Percentiles rank a stretch among this genome's conserved stretches.
These are phyloP conservation scores for Junonia oenone DNA, from an alignment of 2,888 invertebrate species.

Conservation along the genomic window DNA sequence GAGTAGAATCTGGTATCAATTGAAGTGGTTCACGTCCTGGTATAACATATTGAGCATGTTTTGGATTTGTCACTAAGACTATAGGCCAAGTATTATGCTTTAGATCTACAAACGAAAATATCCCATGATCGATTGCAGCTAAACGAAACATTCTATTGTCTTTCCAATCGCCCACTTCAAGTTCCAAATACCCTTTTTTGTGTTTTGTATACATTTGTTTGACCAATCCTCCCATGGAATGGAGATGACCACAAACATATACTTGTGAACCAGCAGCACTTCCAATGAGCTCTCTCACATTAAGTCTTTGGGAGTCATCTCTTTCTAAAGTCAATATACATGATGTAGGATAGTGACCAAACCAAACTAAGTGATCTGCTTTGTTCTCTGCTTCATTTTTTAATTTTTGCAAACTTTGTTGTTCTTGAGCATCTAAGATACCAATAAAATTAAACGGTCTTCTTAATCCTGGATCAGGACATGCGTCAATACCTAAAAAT, in stretches of 20 bases:
- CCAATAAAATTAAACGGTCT: conserved; percentile 96
- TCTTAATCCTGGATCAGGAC: conserved; percentile 90
- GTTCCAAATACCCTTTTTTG: conserved; percentile 88
- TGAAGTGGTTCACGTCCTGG: conserved; percentile 86
- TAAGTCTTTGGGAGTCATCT: conserved; percentile 63
- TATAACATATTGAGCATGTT: conserved; percentile 86
- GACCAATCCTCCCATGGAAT: conserved; percentile 88
- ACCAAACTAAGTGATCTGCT: conserved; percentile 77
- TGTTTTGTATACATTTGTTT: conserved; percentile 93
- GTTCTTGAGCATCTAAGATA: conserved; percentile 79
- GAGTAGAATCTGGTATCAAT: conserved; percentile 84
- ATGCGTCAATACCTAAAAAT: conserved; percentile 93
- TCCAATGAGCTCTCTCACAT: conserved; percentile 80
- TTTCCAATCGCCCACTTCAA: conserved; percentile 96
- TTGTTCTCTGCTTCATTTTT: conserved; percentile 73
- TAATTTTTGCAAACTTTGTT: conserved; percentile 76
- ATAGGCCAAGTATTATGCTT: conserved; percentile 89
- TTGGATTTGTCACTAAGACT: conserved; percentile 93
- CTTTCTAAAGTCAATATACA: conserved; percentile 84
- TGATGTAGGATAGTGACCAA: conserved; percentile 96
- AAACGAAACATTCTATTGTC: conserved; percentile 91
- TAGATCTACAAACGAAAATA: conserved; percentile 91
- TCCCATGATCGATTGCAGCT: conserved; percentile 92
- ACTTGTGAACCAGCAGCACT: conserved; percentile 82
- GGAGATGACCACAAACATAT: conserved; percentile 94